A percentile compares a stretch with the other conserved stretches of the same genome.
Evolutionary conservation across 2,888 invertebrate species (phyloP).

Genomic region (Acrobasis suavella): DNA sequence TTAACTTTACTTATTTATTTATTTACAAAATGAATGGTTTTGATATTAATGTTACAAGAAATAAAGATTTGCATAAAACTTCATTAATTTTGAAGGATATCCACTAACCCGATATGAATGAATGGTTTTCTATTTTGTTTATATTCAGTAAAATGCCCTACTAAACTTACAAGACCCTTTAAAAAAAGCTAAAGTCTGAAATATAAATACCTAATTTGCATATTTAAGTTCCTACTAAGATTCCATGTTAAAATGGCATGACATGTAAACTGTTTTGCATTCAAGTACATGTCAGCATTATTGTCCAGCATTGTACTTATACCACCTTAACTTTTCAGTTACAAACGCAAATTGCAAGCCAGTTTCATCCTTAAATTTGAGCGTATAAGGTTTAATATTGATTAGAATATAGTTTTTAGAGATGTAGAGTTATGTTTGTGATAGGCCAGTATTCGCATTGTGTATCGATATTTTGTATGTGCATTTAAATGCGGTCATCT

Average conservation of each 20-base stretch:
- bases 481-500: constrained; percentile 79
- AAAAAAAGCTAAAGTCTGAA: constrained; percentile 5
- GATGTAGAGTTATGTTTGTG: constrained; percentile 40
- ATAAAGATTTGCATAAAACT: no score
- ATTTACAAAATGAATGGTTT: no score
- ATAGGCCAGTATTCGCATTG: constrained; percentile 68
- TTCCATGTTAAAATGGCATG: constrained; percentile 66
- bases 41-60: no score
- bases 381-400: constrained; percentile 38
- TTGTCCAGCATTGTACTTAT: constrained; percentile 66
- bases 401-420: constrained; percentile 28
- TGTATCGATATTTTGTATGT: constrained; percentile 78
- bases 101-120: no score
- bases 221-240: constrained; percentile 65
- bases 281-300: constrained; percentile 73
- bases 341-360: constrained; percentile 26
- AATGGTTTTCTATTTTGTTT: no score
- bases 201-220: constrained; percentile 19
- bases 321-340: constrained; percentile 29
- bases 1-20: no score
- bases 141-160: not conserved
- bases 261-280: constrained; percentile 75
- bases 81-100: no score
- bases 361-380: constrained; percentile 29
- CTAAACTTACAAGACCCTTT: not conserved